phyloP scores from a whole-genome alignment of 2,797 vertebrate genomes.

The Galagoides demidoff region DNA sequence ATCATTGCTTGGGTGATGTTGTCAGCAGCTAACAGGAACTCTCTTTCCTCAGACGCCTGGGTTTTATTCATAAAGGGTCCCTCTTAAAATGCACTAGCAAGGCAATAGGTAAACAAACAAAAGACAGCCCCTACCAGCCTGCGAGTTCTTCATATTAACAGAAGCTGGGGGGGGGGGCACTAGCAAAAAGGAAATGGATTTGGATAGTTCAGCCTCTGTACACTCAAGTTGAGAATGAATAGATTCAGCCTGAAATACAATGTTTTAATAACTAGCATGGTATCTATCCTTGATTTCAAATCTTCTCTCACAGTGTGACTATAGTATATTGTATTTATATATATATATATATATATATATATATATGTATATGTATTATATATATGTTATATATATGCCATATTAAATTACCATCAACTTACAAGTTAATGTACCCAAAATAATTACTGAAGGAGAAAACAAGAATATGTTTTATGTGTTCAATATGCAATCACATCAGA shows the following conservation, averaged over 20 bases:
- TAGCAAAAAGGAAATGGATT: background rate
- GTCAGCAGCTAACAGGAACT: background rate
- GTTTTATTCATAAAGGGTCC: background rate
- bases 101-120: background rate
- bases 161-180: background rate
- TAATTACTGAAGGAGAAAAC: conserved; percentile 13
- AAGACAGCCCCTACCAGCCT: background rate
- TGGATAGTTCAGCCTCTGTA: background rate
- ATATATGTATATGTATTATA: no score
- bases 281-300: background rate
- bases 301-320: background rate
- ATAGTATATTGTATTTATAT: background rate
- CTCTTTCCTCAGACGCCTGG: background rate
- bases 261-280: background rate
- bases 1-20: background rate
- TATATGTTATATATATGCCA: background rate
- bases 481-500: background rate
- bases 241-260: background rate
- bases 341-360: no score
- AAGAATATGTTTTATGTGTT: background rate
- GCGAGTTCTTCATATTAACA: no score
- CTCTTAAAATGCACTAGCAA: accelerated
- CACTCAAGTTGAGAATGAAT: background rate
- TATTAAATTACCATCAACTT: background rate
- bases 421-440: background rate